phyloP scores from a whole-genome alignment of 1,140 invertebrate genomes.

The Drosophila insularis region DNA sequence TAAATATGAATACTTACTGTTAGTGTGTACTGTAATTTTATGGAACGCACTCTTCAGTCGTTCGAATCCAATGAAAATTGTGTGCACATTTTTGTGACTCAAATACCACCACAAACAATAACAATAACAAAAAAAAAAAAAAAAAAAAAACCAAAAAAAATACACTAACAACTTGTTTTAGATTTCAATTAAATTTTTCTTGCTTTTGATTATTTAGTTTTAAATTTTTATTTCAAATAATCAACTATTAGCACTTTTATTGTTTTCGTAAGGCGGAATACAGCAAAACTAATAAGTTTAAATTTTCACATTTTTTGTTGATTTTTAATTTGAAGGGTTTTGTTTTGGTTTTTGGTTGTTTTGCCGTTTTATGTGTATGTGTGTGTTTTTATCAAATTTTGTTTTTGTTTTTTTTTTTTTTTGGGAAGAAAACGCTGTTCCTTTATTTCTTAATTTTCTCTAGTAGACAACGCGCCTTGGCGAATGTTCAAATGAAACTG shows the following conservation, averaged over 20 bases:
- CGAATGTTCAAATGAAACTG: constrained; percentile 69
- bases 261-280: background rate
- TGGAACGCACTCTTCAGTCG: constrained; percentile 71
- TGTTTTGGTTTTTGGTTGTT: background rate
- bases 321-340: background rate
- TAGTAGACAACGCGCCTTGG: constrained; percentile 58
- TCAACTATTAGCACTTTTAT: background rate
- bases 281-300: background rate
- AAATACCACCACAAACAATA: constrained; percentile 37
- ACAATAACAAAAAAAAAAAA: constrained; percentile 39
- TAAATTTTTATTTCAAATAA: background rate
- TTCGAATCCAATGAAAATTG: constrained; percentile 71
- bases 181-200: constrained; percentile 5
- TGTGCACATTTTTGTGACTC: constrained; percentile 70
- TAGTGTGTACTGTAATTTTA: constrained; percentile 20
- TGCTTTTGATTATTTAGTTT: background rate
- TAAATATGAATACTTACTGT: constrained; percentile 33
- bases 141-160: constrained; percentile 22
- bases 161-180: constrained; percentile 6
- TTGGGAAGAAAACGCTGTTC: background rate
- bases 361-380: constrained; percentile 10
- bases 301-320: background rate
- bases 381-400: constrained; percentile 4
- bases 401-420: background rate
- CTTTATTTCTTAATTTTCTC: constrained; percentile 11